phyloP scores from a whole-genome alignment of 2,888 invertebrate species.

The Cremastinae sp. region DNA sequence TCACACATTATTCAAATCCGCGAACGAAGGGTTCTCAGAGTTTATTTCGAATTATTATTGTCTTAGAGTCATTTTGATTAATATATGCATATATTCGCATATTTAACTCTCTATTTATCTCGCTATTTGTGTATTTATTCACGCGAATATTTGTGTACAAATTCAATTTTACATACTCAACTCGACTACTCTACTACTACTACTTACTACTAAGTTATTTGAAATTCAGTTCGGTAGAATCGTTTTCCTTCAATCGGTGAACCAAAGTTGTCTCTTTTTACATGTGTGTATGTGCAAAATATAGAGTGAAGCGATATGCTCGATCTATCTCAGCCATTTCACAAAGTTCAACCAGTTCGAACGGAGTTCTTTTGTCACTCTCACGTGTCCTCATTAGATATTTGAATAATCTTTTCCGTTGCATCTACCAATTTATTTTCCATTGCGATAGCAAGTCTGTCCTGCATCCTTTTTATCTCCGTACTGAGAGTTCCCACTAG shows the following conservation, averaged over 20 bases:
- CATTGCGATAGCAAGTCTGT: constrained; percentile 61
- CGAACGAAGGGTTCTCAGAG: constrained; percentile 66
- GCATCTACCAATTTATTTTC: constrained; percentile 55
- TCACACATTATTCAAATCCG: constrained; percentile 63
- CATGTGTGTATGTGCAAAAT: not conserved
- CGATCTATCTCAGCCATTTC: not conserved
- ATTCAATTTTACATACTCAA: too few species aligned
- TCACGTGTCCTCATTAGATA: constrained; percentile 35
- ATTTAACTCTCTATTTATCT: constrained; percentile 1
- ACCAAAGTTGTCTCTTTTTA: not conserved
- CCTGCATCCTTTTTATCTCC: constrained; percentile 59
- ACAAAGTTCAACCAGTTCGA: too few species aligned
- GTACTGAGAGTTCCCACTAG: constrained; percentile 57
- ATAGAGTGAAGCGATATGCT: constrained; percentile 1
- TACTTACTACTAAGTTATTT: too few species aligned
- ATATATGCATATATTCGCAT: constrained; percentile 21
- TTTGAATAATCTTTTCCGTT: constrained; percentile 62
- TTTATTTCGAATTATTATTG: constrained; percentile 29
- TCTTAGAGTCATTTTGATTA: constrained; percentile 36
- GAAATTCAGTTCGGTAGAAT: too few species aligned
- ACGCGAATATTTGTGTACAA: too few species aligned
- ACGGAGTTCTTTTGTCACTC: too few species aligned
- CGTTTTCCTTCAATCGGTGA: not conserved
- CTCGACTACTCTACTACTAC: too few species aligned
- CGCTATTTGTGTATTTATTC: constrained; percentile 23